Base-by-base conservation (phyloP, 2,113 vertebrate species). In the Petromus typicus region DNA sequence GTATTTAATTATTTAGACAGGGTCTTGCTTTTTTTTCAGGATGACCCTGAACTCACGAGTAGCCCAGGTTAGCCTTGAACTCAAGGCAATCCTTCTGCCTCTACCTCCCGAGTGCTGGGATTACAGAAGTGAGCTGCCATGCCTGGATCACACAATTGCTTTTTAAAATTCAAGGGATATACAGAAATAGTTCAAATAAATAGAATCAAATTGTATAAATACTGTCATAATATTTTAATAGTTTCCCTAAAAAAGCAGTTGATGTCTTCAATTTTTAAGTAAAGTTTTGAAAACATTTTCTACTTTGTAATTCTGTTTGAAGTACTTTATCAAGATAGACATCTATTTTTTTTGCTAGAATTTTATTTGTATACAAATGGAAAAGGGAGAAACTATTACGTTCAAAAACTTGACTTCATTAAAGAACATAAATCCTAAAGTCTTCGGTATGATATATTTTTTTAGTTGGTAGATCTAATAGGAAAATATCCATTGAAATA, bases 401-500 rank as follows among this genome's bases (percentile, higher is more conserved):
- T 80, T 89, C 34, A 96, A 86, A 80, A 82, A 82, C 75, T 34
- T 56, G 13, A 1, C 1, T 87, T 75, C 16, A 87, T 93, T 84
- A 43, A 79, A 86, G 5, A 90, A 86, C 73, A 91, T 86, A 78
- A 82, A 71, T 37, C 2, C 11, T 3, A 75, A 75, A 61, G 78
- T 91, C 54, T 93, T 94, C 34, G n/a, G n/a, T 0, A 27, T 85
- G 51, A 22, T 18, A 81, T 1, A 7, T n/a, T 93, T 92, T 94
- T 63, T 85, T 61, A 81, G 2, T 85, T 10, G n/a, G 22, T 91
- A 95, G 57, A 3, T 54, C 75, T 96, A 95, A 76, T 84, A 83
- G 85, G 82, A 89, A 91, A 95, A 75, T 91, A 93, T 63, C 48
- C 22, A 86, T 90, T 83, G 51, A 81, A 95, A 89, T 80, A 30